Evolutionary conservation across 2,113 vertebrate species (phyloP), one percentile per base, ranked within the genome.

Genomic region (Equus quagga): DNA sequence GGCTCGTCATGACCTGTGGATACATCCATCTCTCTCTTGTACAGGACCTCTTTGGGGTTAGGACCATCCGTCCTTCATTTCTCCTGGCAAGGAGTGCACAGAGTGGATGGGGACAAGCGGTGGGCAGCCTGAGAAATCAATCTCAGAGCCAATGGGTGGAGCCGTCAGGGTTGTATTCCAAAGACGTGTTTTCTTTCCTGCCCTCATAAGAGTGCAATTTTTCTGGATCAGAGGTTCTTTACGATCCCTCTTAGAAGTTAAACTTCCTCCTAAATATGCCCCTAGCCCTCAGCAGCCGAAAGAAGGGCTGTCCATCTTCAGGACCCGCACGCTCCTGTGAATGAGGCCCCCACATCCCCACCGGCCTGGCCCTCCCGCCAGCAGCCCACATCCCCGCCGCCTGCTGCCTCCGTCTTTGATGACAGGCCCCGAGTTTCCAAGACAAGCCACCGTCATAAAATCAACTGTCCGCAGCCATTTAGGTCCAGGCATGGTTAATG

Each of bases 381-480:
- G 60, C 24, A 14, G 49, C 31, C 84, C 21, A 12, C 0, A 0
- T 11, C 46, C 36, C 60, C 0, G 5, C 62, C 0, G 9, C 49
- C 67, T 0, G 6, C 36, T 0, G 31, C 72, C 92, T 86, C 90
- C 94, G 97, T 73, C 90, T 98, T 51, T 94, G 97, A 96, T 64
- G 98, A 98, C 98, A 98, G 92, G 98, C 82, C 93, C 70, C 79
- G 3, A 17, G 0, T 90, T 95, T 44, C 65, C 62, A 86, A 96
- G 96, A 96, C 90, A 86, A 98, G 93, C 46, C 83, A 0, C 2
- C 9, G 93, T 62, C 97, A 92, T 99, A 98, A 98, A 99, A 98
- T 79, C 98, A 98, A 98, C 98, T 98, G 98, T 98, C 98, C 70
- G 9, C 98, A 98, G 98, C 91, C 98, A 98, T 98, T 98, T 98